Evolutionary conservation across 1,140 invertebrate species (phyloP).

Genomic region (Micrasema longulum): DNA sequence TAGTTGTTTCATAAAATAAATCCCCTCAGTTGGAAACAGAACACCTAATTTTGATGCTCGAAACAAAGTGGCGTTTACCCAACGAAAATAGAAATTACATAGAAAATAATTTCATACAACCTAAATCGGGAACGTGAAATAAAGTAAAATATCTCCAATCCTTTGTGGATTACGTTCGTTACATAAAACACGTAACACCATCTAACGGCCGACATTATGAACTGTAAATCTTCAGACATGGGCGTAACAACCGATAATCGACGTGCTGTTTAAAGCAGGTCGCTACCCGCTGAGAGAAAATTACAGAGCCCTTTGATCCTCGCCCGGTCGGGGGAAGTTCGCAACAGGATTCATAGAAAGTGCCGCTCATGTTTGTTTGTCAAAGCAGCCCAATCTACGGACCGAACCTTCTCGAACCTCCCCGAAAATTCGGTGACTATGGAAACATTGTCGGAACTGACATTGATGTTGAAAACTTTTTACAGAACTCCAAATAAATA

Average conservation of each 20-base stretch:
- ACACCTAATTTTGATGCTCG: no score
- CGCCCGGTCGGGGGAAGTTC: constrained; percentile 8
- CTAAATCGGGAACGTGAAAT: no score
- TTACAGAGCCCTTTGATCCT: constrained; percentile 47
- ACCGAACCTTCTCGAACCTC: background rate
- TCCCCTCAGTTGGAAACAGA: no score
- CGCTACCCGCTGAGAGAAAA: constrained; percentile 42
- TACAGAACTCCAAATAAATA: no score
- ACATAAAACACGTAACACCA: constrained; percentile 35
- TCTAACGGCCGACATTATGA: constrained; percentile 36
- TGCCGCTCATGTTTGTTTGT: constrained; percentile 33
- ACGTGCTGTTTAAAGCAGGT: constrained; percentile 47
- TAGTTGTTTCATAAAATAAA: no score
- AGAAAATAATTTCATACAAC: no score
- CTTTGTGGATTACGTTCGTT: constrained; percentile 31
- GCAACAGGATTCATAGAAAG: constrained; percentile 9
- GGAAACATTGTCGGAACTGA: no score
- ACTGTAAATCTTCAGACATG: constrained; percentile 28
- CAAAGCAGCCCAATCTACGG: constrained; percentile 9
- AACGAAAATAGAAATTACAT: no score
- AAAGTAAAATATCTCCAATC: constrained; percentile 3
- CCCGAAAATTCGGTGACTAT: no score
- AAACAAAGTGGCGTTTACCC: no score
- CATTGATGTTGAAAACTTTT: no score
- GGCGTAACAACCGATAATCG: constrained; percentile 44